Percentiles rank a stretch among this genome's conserved stretches.
These are phyloP conservation scores for Tinea pellionella DNA, from an alignment of 2,888 invertebrate genomes.

Conservation along the genomic window DNA sequence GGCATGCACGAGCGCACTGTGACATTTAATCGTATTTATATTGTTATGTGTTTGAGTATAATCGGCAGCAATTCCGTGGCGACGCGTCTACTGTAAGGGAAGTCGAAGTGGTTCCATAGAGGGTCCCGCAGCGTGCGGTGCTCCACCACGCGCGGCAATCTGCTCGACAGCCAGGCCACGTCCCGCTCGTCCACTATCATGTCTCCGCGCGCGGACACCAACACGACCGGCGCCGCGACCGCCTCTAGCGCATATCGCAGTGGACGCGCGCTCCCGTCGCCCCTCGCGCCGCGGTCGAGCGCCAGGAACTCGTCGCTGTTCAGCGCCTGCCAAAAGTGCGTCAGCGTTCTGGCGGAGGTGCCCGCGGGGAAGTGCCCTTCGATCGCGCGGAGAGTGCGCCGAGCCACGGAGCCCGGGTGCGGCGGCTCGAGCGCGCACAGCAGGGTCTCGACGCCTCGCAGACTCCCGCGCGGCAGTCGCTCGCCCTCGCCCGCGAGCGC, in stretches of 20 bases:
- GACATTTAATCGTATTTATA: too few species aligned
- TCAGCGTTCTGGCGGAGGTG: background rate
- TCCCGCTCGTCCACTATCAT: constrained; percentile 16
- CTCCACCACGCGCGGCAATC: constrained; percentile 1
- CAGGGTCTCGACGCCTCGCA: background rate
- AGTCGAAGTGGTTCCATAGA: constrained; percentile 20
- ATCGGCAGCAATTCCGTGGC: constrained; percentile 8
- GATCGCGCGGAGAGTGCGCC: background rate
- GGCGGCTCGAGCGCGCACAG: background rate
- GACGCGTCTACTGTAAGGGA: background rate
- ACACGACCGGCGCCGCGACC: constrained; percentile 18
- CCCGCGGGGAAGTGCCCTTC: background rate
- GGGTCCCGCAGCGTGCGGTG: constrained; percentile 49
- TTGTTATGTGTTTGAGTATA: background rate
- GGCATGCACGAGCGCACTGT: too few species aligned
- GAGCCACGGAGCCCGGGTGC: background rate
- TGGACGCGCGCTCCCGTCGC: constrained; percentile 16
- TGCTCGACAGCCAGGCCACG: constrained; percentile 17
- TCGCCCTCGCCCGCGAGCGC: background rate
- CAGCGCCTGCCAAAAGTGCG: constrained; percentile 7
- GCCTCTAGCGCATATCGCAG: constrained; percentile 17
- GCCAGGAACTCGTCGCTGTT: background rate
- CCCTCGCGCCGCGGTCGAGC: background rate
- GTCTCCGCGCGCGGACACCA: constrained; percentile 17
- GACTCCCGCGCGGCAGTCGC: background rate